Evolutionary conservation across 64 coral and sea anemone species (phyloP), one percentile per base, ranked within the genome.

Genomic region (Stichodactyla mertensii): DNA sequence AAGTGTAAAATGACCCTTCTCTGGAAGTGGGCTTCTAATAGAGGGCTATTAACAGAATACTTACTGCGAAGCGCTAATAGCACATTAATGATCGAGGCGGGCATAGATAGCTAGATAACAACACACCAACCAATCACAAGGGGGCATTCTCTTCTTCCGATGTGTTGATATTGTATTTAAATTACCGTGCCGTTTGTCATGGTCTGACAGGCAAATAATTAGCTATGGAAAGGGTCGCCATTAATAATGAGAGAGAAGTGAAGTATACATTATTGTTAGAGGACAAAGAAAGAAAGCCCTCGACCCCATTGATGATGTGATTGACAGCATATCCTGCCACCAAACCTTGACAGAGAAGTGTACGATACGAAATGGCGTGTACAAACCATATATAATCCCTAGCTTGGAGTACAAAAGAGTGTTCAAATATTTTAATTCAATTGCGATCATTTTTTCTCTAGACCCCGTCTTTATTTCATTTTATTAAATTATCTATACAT

Each of bases 121-220:
- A 80, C 59, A 22, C 7, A 45, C 22, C 16, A 80, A 7, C 94
- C 94, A 97, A 97, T 97, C 88, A 90, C 74, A 12, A 60, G 12
- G 14, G 27, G 81, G 62, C 31, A 79, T 78, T 87, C 85, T 84
- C 87, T 93, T 89, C 91, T 96, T 77, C 19, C 79, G 88, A 97
- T 89, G 89, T 86, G 54, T 67, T 74, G 88, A 93, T 97, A 97
- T 97, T 97, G 94, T 97, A 85, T 88, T 93, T 58, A 97, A 93
- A 97, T 90, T 90, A 89, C 16, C 26, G 77, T 84, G 82, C 87
- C 92, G 94, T 97, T 97, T 97, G 91, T 93, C 86, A 88, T 70
- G 85, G 16, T 52, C 74, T 90, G 84, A 90, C 81, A 87, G 78
- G 86, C 84, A 84, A 83, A 88, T 93, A 85, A 97, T 93, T 97